These are phyloP conservation scores for Tychaedon coryphoeus DNA, from an alignment of 2,113 vertebrate species.

Conservation along the genomic window DNA sequence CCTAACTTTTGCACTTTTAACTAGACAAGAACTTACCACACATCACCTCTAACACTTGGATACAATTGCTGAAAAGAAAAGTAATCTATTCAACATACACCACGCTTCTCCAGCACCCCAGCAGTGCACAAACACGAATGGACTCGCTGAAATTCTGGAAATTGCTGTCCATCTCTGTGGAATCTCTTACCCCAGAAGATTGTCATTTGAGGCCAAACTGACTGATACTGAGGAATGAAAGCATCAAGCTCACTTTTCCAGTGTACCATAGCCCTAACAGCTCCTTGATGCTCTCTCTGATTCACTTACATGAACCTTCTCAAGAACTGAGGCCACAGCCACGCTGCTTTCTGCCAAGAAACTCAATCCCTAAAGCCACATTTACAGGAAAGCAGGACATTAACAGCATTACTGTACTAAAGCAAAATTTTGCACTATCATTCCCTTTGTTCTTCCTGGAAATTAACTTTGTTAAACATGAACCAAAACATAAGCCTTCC, in stretches of 20 bases:
- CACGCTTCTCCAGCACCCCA: background rate
- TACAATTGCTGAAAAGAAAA: background rate
- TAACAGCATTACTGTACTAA: background rate
- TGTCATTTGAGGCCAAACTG: background rate
- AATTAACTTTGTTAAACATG: background rate
- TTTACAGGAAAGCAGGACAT: background rate
- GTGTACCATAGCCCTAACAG: background rate
- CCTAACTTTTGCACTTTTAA: background rate
- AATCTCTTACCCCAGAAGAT: background rate
- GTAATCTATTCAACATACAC: background rate
- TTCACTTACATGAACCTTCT: background rate
- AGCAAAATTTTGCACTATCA: background rate
- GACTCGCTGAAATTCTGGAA: background rate
- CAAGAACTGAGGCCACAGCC: background rate
- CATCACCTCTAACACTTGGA: background rate
- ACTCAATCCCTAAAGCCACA: background rate
- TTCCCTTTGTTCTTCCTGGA: background rate
- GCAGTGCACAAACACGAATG: background rate
- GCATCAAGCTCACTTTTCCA: background rate
- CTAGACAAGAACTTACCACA: background rate
- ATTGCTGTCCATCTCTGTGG: background rate
- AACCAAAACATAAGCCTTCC: background rate
- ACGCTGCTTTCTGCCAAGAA: conserved; percentile 3
- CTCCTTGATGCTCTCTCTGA: background rate
- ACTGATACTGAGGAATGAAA: background rate